phyloP scores from a whole-genome alignment of 2,797 vertebrate species.

The Anguilla obscura region DNA sequence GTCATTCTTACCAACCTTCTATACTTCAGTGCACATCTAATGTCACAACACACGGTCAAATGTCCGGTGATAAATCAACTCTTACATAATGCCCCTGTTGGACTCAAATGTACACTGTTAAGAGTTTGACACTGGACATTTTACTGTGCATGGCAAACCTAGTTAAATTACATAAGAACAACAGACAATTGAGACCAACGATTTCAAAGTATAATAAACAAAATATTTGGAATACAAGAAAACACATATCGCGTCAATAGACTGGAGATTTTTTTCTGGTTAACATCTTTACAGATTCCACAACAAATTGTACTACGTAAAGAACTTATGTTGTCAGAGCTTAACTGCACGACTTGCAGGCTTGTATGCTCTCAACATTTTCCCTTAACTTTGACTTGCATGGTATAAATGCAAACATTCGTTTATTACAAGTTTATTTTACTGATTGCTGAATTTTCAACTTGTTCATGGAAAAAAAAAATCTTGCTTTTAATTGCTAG shows the following conservation, averaged over 20 bases:
- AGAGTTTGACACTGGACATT: not conserved
- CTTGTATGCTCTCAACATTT: not conserved
- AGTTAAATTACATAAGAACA: not conserved
- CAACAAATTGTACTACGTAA: not conserved
- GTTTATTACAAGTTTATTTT: not conserved
- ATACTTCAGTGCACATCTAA: not conserved
- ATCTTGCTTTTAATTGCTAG: not conserved
- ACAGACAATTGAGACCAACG: not conserved
- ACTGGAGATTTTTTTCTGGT: not conserved
- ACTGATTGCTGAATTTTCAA: not conserved
- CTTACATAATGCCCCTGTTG: no score
- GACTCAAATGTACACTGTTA: not conserved
- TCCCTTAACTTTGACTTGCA: not conserved
- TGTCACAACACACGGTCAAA: not conserved
- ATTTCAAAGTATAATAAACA: not conserved
- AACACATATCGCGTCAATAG: not conserved
- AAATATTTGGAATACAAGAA: not conserved
- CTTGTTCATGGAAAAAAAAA: not conserved
- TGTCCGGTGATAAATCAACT: not conserved
- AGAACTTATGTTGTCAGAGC: not conserved
- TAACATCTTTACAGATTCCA: not conserved
- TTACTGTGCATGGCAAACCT: not conserved
- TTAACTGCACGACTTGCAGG: not conserved
- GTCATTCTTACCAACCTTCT: not conserved
- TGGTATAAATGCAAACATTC: not conserved